A percentile compares a stretch with the other conserved stretches of the same genome.
These are phyloP conservation scores for Laspeyria flexula DNA, from an alignment of 2,888 invertebrate genomes.

Conservation along the genomic window DNA sequence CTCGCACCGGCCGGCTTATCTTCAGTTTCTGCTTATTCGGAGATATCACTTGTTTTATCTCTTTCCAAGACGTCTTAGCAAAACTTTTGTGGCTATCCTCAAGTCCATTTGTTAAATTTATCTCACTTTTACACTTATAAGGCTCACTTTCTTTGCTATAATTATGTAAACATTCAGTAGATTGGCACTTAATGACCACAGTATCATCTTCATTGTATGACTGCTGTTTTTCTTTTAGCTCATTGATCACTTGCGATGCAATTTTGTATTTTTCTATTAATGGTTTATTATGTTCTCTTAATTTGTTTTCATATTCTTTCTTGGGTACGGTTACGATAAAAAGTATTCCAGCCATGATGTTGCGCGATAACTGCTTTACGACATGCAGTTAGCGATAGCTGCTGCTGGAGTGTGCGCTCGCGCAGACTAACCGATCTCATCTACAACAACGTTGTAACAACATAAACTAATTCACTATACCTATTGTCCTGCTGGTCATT, in stretches of 20 bases:
- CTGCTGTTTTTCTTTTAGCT: conserved; percentile 53
- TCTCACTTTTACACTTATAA: conserved; percentile 58
- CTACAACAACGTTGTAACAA: conserved; percentile 31
- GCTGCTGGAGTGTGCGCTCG: conserved; percentile 22
- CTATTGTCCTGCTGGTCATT: conserved; percentile 22
- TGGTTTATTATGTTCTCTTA: conserved; percentile 43
- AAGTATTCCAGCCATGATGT: conserved; percentile 83
- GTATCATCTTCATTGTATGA: conserved; percentile 39
- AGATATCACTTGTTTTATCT: conserved; percentile 60
- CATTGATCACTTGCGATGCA: conserved; percentile 47
- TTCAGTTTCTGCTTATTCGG: conserved; percentile 58
- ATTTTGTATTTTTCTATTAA: conserved; percentile 52
- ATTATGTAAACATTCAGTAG: conserved; percentile 51
- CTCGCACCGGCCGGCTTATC: conserved; percentile 57
- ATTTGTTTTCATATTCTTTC: conserved; percentile 75
- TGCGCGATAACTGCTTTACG: conserved; percentile 7
- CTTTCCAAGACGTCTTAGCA: conserved; percentile 58
- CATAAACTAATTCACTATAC: conserved; percentile 32
- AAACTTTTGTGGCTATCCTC: conserved; percentile 35
- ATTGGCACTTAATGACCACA: conserved; percentile 53
- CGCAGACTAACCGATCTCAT: conserved; percentile 27
- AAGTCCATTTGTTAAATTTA: conserved; percentile 36
- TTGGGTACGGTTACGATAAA: conserved; percentile 86
- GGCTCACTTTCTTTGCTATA: conserved; percentile 35
- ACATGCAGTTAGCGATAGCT: conserved; percentile 4